Percentiles rank a stretch among this genome's conserved stretches.
These are phyloP conservation scores for Stratiomys singularior DNA, from an alignment of 2,888 invertebrate species.

Conservation along the genomic window DNA sequence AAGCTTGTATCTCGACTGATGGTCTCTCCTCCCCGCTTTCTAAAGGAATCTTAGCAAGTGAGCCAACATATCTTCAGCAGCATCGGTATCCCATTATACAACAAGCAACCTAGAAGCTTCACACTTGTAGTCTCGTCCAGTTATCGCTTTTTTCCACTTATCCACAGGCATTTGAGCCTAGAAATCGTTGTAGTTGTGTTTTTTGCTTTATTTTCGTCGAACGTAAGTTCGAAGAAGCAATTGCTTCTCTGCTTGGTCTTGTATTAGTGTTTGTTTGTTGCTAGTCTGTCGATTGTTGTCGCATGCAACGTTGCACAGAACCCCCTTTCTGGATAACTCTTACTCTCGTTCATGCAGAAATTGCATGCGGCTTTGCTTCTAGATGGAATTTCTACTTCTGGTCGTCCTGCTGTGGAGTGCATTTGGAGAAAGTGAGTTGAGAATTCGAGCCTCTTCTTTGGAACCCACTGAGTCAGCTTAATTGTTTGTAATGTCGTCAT, in stretches of 20 bases:
- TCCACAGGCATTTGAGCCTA: not conserved
- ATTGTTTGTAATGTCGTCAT: no score
- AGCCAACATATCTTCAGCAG: not conserved
- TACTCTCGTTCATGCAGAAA: constrained; percentile 40
- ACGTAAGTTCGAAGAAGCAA: no score
- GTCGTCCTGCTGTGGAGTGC: no score
- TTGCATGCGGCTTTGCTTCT: constrained; percentile 24
- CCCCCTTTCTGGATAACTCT: constrained; percentile 38
- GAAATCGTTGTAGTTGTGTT: not conserved
- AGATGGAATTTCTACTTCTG: no score
- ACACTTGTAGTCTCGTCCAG: not conserved
- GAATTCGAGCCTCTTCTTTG: no score
- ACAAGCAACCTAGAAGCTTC: not conserved
- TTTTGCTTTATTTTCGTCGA: no score
- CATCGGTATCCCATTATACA: not conserved
- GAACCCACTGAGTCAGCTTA: no score
- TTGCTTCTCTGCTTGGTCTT: no score
- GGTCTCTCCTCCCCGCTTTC: not conserved
- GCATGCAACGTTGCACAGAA: not conserved
- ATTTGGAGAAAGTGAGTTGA: no score
- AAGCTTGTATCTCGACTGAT: not conserved
- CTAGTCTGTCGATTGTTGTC: not conserved
- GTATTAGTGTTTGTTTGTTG: not conserved
- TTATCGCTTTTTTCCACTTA: not conserved
- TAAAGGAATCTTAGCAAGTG: not conserved